Conservation (phyloP, 2,797 vertebrate species). For the Lindbergichthys nudifrons region DNA sequence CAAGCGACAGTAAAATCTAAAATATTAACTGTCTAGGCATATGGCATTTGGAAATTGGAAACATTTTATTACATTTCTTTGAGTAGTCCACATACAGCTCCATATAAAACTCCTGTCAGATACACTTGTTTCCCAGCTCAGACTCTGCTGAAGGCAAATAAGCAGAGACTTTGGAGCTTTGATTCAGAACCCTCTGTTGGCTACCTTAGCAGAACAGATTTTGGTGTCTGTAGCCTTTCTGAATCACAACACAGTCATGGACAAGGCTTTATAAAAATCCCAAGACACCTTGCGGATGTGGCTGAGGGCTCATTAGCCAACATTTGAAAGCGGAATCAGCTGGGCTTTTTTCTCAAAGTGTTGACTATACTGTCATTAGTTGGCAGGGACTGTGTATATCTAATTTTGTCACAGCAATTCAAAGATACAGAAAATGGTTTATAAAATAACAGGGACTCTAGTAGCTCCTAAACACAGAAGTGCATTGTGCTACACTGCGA, state of each 20-base stretch:
- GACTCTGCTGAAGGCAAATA: constrained; percentile 58
- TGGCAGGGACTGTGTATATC: constrained; percentile 44
- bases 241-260: constrained; percentile 42
- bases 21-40: constrained; percentile 22
- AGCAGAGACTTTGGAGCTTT: constrained; percentile 40
- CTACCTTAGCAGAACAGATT: constrained; percentile 52
- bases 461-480: not conserved
- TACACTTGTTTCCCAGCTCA: constrained; percentile 33
- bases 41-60: constrained; percentile 37
- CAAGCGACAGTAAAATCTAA: constrained; percentile 21
- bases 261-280: constrained; percentile 53
- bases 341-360: constrained; percentile 33
- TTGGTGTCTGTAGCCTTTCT: constrained; percentile 46
- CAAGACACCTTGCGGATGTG: constrained; percentile 44
- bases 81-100: constrained; percentile 24
- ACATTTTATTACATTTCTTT: constrained; percentile 14
- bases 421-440: constrained; percentile 25
- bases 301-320: constrained; percentile 67
- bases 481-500: not conserved
- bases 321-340: constrained; percentile 60
- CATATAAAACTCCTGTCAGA: constrained; percentile 27
- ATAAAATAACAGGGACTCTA: not conserved
- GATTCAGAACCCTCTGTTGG: constrained; percentile 56
- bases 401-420: constrained; percentile 49
- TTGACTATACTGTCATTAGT: constrained; percentile 41